Conservation (phyloP, 2,888 invertebrate species). For the Brachycybe producta region DNA sequence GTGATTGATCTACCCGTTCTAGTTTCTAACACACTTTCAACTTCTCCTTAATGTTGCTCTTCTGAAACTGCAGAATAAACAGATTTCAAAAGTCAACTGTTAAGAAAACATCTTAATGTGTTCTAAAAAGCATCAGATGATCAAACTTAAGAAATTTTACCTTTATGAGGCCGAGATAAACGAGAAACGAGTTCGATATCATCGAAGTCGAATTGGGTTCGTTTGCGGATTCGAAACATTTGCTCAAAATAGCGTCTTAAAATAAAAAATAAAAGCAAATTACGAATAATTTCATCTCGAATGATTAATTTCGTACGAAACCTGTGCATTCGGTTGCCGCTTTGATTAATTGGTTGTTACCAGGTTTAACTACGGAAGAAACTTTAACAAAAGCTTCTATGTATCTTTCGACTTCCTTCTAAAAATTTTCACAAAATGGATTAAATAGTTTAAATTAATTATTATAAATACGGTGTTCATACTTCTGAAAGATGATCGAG, state of each 20-base stretch:
- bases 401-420: constrained; percentile 10
- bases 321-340: constrained; percentile 17
- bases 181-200: constrained; percentile 50
- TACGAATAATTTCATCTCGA: background rate
- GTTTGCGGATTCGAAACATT: constrained; percentile 42
- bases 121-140: too few relatives aligned
- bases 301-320: background rate
- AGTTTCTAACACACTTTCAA: too few relatives aligned
- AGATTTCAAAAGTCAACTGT: too few relatives aligned
- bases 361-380: constrained; percentile 3
- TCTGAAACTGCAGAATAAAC: too few relatives aligned
- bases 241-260: constrained; percentile 39
- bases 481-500: too few relatives aligned
- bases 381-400: constrained; percentile 9
- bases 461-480: too few relatives aligned
- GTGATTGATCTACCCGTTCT: too few relatives aligned
- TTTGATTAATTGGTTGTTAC: background rate
- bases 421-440: background rate
- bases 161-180: constrained; percentile 56
- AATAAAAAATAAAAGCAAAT: background rate
- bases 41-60: too few relatives aligned
- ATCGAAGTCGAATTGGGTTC: constrained; percentile 39
- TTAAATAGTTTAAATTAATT: too few relatives aligned
- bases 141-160: constrained; percentile 35
- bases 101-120: too few relatives aligned